Percentiles rank a stretch among this genome's conserved stretches.
Evolutionary conservation across 2,113 vertebrate genomes (phyloP).

Genomic region (Epinephelus cyanopodus): DNA sequence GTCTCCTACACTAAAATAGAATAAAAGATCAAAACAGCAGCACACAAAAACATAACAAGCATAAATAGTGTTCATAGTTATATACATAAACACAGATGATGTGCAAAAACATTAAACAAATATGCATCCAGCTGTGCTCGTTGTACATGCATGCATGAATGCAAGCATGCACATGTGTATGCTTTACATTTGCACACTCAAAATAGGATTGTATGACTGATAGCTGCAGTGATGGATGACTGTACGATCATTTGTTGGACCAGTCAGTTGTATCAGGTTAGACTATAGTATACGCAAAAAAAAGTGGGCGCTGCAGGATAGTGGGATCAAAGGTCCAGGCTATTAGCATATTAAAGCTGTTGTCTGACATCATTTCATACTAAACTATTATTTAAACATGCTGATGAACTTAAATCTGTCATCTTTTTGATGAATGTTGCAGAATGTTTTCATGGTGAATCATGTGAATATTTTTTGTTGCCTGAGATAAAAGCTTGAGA

Average conservation of each 20-base stretch:
- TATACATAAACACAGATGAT: neutral
- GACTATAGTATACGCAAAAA: neutral
- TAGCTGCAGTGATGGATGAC: neutral
- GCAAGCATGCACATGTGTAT: no score
- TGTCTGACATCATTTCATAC: neutral
- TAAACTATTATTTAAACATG: neutral
- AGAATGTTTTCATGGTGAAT: neutral
- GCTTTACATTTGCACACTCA: neutral
- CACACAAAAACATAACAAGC: neutral
- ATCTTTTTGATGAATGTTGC: neutral
- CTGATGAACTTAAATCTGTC: neutral
- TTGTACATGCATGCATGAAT: neutral
- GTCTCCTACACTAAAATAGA: neutral
- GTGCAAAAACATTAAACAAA: constrained; percentile 4
- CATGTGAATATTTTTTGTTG: neutral
- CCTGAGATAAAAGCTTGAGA: neutral
- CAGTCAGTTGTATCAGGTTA: neutral
- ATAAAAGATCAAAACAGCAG: neutral
- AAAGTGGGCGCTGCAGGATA: neutral
- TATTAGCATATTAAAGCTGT: neutral
- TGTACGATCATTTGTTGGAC: neutral
- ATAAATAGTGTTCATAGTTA: neutral
- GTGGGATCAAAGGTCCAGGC: neutral
- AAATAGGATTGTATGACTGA: neutral
- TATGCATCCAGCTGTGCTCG: neutral